Conservation (phyloP, 2,113 vertebrate species). For the Otus sunia region DNA sequence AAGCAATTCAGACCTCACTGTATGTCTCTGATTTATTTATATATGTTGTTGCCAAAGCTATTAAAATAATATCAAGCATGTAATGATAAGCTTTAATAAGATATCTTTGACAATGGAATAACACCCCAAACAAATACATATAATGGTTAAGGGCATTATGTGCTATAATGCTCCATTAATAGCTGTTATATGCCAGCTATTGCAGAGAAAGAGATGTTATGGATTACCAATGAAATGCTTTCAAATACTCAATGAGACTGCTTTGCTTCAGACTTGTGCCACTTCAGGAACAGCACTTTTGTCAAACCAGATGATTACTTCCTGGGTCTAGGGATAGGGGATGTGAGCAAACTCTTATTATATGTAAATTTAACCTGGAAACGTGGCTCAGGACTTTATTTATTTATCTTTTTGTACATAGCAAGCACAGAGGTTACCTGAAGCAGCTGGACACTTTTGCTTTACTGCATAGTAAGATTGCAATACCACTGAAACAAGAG, state of each 20-base stretch:
- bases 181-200: not conserved
- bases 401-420: not conserved
- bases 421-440: not conserved
- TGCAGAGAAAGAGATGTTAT: not conserved
- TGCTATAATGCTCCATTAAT: not conserved
- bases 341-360: not conserved
- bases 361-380: not conserved
- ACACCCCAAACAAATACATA: not conserved
- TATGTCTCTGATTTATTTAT: slow-evolving; percentile 3
- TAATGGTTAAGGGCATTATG: not conserved
- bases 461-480: not conserved
- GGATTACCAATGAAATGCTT: not conserved
- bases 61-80: not conserved
- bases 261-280: not conserved
- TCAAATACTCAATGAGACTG: not conserved
- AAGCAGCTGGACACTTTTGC: not conserved
- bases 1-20: not conserved
- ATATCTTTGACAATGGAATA: not conserved
- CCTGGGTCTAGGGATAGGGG: not conserved
- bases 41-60: not conserved
- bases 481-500: not conserved
- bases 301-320: not conserved
- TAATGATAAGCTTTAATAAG: not conserved
- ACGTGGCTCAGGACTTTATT: not conserved
- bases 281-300: not conserved